Conservation (phyloP, 2,888 invertebrate genomes). For the Andrena bicolor region DNA sequence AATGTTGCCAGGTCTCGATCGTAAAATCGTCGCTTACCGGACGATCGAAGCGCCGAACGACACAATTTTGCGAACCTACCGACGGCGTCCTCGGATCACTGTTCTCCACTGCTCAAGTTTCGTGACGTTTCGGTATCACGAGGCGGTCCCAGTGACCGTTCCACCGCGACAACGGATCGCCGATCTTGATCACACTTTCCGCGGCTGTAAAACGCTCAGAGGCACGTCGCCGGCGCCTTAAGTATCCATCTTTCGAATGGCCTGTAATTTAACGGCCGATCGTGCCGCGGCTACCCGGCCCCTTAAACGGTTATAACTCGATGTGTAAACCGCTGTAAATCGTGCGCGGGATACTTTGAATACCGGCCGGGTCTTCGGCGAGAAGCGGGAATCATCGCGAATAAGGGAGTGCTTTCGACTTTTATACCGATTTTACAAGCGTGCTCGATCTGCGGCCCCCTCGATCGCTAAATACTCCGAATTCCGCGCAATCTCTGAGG, state of each 20-base stretch:
- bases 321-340: constrained; percentile 57
- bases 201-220: constrained; percentile 36
- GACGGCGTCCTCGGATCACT: not conserved
- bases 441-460: not conserved
- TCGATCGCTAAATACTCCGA: not conserved
- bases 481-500: too few species aligned
- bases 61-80: constrained; percentile 45
- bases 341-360: constrained; percentile 30
- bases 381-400: not conserved
- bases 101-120: not conserved
- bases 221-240: constrained; percentile 27
- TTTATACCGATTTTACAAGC: constrained; percentile 20
- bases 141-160: constrained; percentile 22
- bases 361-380: constrained; percentile 20
- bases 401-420: constrained; percentile 4
- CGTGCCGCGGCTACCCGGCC: constrained; percentile 30
- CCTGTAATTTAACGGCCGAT: constrained; percentile 53
- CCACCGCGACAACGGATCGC: constrained; percentile 38
- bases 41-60: constrained; percentile 36
- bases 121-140: constrained; percentile 14
- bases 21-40: constrained; percentile 33
- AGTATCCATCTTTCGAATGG: constrained; percentile 56
- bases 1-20: not conserved
- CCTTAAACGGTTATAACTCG: constrained; percentile 56
- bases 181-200: constrained; percentile 46